These are phyloP conservation scores for Euura saliciscinereae DNA, from an alignment of 1,140 invertebrate species.

Conservation along the genomic window DNA sequence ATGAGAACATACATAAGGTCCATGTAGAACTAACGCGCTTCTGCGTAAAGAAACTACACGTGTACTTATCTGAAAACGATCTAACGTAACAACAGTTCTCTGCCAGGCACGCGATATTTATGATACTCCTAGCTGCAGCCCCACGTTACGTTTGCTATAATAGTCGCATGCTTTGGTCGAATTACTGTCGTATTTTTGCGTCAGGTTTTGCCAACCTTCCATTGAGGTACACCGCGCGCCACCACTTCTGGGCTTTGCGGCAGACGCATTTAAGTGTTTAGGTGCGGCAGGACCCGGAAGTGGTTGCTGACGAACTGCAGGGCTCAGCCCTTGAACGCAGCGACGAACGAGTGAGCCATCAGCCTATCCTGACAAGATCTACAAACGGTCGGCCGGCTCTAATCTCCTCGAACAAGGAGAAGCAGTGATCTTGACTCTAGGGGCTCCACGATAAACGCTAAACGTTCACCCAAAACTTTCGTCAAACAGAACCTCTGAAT, in stretches of 20 bases:
- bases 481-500: background rate
- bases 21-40: too few relatives aligned
- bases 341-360: slow-evolving; percentile 2
- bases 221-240: too few relatives aligned
- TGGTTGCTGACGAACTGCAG: slow-evolving; percentile 6
- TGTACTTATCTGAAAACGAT: too few relatives aligned
- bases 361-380: slow-evolving; percentile 4
- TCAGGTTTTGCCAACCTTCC: background rate
- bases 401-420: background rate
- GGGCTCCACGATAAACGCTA: background rate
- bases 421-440: background rate
- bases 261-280: slow-evolving; percentile 2
- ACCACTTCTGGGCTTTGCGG: background rate
- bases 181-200: background rate
- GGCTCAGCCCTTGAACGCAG: slow-evolving; percentile 1
- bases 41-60: too few relatives aligned
- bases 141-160: background rate
- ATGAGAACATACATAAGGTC: too few relatives aligned
- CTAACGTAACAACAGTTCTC: too few relatives aligned
- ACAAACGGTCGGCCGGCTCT: slow-evolving; percentile 1
- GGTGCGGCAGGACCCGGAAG: background rate
- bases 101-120: too few relatives aligned
- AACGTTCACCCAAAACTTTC: background rate
- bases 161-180: background rate
- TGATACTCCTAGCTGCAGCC: too few relatives aligned